Evolutionary conservation across 2,113 vertebrate species (phyloP).

Genomic region (Sinocyclocheilus rhinocerous): DNA sequence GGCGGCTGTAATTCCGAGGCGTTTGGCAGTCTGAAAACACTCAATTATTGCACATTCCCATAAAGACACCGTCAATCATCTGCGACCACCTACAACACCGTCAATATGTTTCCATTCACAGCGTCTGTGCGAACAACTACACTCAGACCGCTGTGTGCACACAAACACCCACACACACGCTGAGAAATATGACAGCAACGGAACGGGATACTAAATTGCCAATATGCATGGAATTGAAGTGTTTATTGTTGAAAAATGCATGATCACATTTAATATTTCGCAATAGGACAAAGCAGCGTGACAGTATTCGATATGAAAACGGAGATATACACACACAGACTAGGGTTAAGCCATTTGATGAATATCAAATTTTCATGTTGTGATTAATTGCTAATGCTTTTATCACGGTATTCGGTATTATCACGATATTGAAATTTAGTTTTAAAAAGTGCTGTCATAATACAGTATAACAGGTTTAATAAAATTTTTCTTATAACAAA

Average conservation of each 20-base stretch:
- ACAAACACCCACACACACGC: background rate
- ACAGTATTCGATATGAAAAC: background rate
- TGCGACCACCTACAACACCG: background rate
- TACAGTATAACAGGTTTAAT: too few species aligned
- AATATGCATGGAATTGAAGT: background rate
- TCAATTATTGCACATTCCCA: conserved; percentile 38
- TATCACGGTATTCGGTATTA: too few species aligned
- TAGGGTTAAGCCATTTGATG: too few species aligned
- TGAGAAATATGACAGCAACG: background rate
- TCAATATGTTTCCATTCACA: conserved; percentile 16
- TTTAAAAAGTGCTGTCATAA: too few species aligned
- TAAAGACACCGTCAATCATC: conserved; percentile 36
- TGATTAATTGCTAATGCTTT: too few species aligned
- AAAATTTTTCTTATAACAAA: too few species aligned
- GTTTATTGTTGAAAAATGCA: background rate
- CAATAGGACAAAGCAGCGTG: background rate
- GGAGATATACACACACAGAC: background rate
- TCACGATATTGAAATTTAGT: too few species aligned
- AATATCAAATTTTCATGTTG: too few species aligned
- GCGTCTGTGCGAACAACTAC: conserved; percentile 15
- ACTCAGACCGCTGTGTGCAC: conserved; percentile 18
- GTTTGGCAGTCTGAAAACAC: conserved; percentile 15
- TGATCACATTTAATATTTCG: background rate
- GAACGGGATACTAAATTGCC: background rate
- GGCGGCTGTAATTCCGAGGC: background rate